Evolutionary conservation across 2,797 vertebrate species (phyloP), one percentile per base, ranked within the genome.

Genomic region (Luscinia luscinia): DNA sequence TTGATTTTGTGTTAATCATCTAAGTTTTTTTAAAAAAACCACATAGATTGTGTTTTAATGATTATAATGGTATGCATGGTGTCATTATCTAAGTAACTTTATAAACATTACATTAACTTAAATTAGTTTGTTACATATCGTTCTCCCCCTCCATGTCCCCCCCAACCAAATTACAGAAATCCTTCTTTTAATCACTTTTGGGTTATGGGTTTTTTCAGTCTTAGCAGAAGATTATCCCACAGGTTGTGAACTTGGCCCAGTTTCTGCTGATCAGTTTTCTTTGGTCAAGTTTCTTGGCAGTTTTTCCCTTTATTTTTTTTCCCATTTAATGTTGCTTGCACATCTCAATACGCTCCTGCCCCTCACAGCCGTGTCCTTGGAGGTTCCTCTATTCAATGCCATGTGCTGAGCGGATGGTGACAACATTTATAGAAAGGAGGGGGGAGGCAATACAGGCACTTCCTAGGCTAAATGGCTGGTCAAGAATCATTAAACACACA

Each of bases 41-140:
- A 76, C 95, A 93, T 96, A 96, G 96, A 97, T 97, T 97, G 96
- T 96, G 84, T 97, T 97, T 97, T 96, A 98, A 98, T 98, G 97
- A 97, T 94, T 95, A 96, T 96, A 96, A 97, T 97, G 92, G 91
- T 84, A 91, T 82, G 89, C 96, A 92, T 94, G 95, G 96, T 97
- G 96, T 98, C 96, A 97, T 98, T 98, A 98, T 97, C 96, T 83
- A 87, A 97, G 95, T 95, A 96, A 96, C 94, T 97, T 91, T 92
- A 97, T 98, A 98, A 98, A 98, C 97, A 98, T 96, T 84, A 89
- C 94, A 97, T 98, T 97, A 97, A 94, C 96, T 95, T 94, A 97
- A 97, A 98, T 97, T 96, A 96, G 91, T 97, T 96, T 94, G 96
- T 95, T 97, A 95, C 92, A 78, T 55, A 49, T 59, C 32, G 40